These are phyloP conservation scores for Pollimyrus isidori DNA, from an alignment of 2,113 vertebrate species.

Conservation along the genomic window DNA sequence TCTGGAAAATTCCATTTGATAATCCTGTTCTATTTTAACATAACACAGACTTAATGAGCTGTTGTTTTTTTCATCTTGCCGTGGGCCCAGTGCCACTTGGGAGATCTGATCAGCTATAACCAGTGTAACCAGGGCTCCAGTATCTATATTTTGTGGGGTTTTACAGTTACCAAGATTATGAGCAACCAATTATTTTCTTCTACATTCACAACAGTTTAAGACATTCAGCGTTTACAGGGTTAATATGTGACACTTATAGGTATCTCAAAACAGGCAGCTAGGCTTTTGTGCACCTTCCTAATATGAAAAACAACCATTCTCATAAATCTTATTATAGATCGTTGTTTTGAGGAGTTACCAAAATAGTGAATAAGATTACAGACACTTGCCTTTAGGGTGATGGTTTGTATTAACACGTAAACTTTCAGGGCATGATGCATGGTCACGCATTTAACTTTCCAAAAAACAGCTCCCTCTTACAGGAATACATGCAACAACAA, in stretches of 20 bases:
- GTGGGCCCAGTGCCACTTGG: slow-evolving; percentile 49
- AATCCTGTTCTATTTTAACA: slow-evolving; percentile 44
- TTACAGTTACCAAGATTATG: slow-evolving; percentile 39
- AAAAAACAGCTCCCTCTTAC: slow-evolving; percentile 36
- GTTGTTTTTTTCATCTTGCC: slow-evolving; percentile 36
- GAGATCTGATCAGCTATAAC: slow-evolving; percentile 44
- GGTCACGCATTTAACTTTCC: slow-evolving; percentile 34
- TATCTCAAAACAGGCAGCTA: slow-evolving; percentile 14
- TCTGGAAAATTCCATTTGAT: slow-evolving; percentile 45
- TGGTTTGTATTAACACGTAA: slow-evolving; percentile 43
- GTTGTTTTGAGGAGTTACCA: neutral
- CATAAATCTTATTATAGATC: neutral
- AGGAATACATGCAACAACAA: slow-evolving; percentile 51
- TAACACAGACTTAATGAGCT: slow-evolving; percentile 53
- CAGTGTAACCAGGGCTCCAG: slow-evolving; percentile 36
- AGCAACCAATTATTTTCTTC: slow-evolving; percentile 17
- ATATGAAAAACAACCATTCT: neutral
- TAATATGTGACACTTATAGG: neutral
- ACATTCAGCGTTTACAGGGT: neutral
- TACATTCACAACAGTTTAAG: neutral
- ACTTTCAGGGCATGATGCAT: slow-evolving; percentile 44
- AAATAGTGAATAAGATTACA: slow-evolving; percentile 38
- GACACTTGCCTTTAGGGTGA: slow-evolving; percentile 35
- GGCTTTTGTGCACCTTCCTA: slow-evolving; percentile 30
- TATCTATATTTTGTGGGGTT: slow-evolving; percentile 32